Evolutionary conservation across 53 echinoderm and acorn worm species (phyloP).

Genomic region (Mesocentrotus franciscanus): DNA sequence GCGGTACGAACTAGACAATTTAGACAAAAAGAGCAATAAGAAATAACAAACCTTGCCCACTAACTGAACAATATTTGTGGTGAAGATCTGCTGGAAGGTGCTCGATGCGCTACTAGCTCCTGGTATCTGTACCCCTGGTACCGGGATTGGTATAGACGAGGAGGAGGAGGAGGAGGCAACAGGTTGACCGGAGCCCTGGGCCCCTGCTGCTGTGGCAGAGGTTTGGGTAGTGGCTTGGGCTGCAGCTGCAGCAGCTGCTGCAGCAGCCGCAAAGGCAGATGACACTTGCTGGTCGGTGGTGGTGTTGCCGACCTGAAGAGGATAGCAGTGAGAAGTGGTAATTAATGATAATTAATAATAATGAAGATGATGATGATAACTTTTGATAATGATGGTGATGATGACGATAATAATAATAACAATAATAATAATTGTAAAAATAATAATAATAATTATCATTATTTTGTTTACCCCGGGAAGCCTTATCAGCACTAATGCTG

Average conservation of each 20-base stretch:
- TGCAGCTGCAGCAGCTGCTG: neutral
- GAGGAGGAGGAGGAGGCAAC: neutral
- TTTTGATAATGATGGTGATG: too few relatives aligned
- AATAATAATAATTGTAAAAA: too few relatives aligned
- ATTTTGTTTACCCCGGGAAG: too few relatives aligned
- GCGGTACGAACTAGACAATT: too few relatives aligned
- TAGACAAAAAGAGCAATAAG: neutral
- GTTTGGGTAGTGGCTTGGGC: neutral
- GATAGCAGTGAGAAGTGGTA: neutral
- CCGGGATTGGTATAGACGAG: conserved; percentile 6
- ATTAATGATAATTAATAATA: too few relatives aligned
- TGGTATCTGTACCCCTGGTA: conserved; percentile 23
- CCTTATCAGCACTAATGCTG: too few relatives aligned
- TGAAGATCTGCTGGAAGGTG: conserved; percentile 61
- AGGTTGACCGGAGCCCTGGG: neutral
- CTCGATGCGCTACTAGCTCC: neutral
- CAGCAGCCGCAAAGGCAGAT: neutral
- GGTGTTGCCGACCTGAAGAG: neutral
- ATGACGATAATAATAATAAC: too few relatives aligned
- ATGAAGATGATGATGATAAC: too few relatives aligned
- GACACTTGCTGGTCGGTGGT: neutral
- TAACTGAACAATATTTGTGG: conserved; percentile 56
- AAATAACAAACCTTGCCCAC: conserved; percentile 39
- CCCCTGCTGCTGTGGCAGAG: neutral
- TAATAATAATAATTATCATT: too few relatives aligned